A percentile compares a stretch with the other conserved stretches of the same genome.
Evolutionary conservation across 2,888 invertebrate species (phyloP).

Genomic region (Drosophila emarginata): DNA sequence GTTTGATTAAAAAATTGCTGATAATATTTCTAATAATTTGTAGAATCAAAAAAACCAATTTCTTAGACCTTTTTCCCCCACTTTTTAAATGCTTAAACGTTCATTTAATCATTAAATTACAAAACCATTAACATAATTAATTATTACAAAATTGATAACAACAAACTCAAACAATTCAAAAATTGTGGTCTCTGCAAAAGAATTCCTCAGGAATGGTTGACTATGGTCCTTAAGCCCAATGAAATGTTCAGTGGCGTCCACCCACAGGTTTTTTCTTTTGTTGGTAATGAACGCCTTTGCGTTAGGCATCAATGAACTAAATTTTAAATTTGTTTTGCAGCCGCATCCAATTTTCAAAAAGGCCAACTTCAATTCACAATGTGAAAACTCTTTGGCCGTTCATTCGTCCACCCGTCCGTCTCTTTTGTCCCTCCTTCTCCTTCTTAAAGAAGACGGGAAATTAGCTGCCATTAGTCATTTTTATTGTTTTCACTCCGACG

Average conservation of each 20-base stretch:
- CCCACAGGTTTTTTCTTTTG: constrained; percentile 23
- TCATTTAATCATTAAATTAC: too few relatives aligned
- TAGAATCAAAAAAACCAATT: too few relatives aligned
- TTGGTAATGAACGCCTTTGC: constrained; percentile 22
- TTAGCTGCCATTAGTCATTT: constrained; percentile 79
- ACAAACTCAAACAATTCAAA: too few relatives aligned
- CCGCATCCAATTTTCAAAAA: constrained; percentile 46
- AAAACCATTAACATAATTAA: too few relatives aligned
- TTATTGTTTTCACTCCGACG: constrained; percentile 73
- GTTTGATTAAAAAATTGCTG: too few relatives aligned
- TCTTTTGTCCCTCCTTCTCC: constrained; percentile 19
- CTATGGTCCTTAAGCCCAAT: too few relatives aligned
- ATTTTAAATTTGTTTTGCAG: constrained; percentile 26
- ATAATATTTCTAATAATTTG: too few relatives aligned
- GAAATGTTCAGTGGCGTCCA: background rate
- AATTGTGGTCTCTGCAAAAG: too few relatives aligned
- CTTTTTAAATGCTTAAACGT: too few relatives aligned
- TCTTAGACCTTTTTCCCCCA: too few relatives aligned
- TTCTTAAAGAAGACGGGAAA: constrained; percentile 64
- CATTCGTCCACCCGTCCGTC: constrained; percentile 8
- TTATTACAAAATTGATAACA: too few relatives aligned
- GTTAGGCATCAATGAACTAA: constrained; percentile 23
- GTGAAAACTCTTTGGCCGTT: constrained; percentile 42
- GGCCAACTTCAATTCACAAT: constrained; percentile 27
- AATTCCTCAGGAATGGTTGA: too few relatives aligned